Evolutionary conservation across 2,797 vertebrate species (phyloP).

Genomic region (Otolemur crassicaudatus): DNA sequence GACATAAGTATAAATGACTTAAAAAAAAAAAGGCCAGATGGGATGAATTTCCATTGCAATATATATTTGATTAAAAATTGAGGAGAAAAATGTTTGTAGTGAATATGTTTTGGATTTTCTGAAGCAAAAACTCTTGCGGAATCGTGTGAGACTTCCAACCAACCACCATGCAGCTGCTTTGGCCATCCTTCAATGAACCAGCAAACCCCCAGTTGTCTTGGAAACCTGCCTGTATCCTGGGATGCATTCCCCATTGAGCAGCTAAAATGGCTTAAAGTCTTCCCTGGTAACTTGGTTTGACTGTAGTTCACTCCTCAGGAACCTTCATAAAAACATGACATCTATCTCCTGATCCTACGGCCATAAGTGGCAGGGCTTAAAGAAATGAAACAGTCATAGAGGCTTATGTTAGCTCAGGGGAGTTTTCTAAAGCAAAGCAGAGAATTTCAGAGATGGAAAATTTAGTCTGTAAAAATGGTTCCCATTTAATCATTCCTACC

Average conservation of each 20-base stretch:
- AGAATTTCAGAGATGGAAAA: constrained; percentile 33
- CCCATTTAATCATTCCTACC: constrained; percentile 15
- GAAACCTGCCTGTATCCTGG: constrained; percentile 72
- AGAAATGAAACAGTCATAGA: constrained; percentile 48
- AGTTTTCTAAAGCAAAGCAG: constrained; percentile 23
- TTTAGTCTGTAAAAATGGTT: neutral
- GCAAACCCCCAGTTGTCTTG: constrained; percentile 79
- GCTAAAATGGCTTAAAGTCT: constrained; percentile 71
- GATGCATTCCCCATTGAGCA: constrained; percentile 65
- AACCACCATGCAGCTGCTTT: constrained; percentile 69
- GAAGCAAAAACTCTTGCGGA: constrained; percentile 72
- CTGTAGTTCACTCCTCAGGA: constrained; percentile 61
- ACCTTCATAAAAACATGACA: constrained; percentile 67
- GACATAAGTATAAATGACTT: constrained; percentile 69
- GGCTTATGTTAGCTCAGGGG: neutral
- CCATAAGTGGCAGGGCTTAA: constrained; percentile 30
- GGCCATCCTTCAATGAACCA: constrained; percentile 78
- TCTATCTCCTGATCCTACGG: constrained; percentile 64
- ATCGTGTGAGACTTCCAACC: constrained; percentile 64
- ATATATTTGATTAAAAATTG: constrained; percentile 77
- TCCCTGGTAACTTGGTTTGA: constrained; percentile 67
- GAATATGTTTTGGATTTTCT: constrained; percentile 82
- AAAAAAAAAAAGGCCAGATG: constrained; percentile 66
- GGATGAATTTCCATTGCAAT: constrained; percentile 78
- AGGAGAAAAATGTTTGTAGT: constrained; percentile 74